Percentiles rank a stretch among this genome's conserved stretches.
These are phyloP conservation scores for Drosophila greeni DNA, from an alignment of 2,888 invertebrate genomes.

Conservation along the genomic window DNA sequence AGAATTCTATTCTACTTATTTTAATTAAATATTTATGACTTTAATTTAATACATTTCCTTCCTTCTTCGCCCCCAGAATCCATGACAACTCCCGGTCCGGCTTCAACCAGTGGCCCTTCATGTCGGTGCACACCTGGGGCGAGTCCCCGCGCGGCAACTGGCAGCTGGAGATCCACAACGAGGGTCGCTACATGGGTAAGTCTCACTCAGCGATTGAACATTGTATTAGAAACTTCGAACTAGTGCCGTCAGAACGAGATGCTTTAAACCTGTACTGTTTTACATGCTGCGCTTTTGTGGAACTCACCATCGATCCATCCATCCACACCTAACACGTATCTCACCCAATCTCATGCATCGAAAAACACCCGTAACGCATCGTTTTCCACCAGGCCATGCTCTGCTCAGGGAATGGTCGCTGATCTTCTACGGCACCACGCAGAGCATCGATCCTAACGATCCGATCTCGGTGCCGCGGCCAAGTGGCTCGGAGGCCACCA, in stretches of 20 bases:
- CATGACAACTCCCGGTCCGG: constrained; percentile 95
- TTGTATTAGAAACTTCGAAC: not conserved
- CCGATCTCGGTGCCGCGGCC: constrained; percentile 80
- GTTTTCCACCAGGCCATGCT: constrained; percentile 84
- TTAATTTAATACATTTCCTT: not conserved
- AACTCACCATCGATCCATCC: constrained; percentile 23
- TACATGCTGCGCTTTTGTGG: constrained; percentile 72
- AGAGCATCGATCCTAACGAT: constrained; percentile 83
- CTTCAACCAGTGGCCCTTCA: constrained; percentile 99
- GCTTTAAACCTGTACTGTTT: constrained; percentile 47
- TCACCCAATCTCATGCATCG: constrained; percentile 17
- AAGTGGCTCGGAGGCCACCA: constrained; percentile 72
- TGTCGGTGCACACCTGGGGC: constrained; percentile 99
- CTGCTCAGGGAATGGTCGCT: constrained; percentile 95
- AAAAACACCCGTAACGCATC: not conserved
- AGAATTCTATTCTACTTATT: too few species aligned
- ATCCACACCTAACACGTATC: constrained; percentile 17
- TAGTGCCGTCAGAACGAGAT: constrained; percentile 21
- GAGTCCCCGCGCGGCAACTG: constrained; percentile 96
- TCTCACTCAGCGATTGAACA: constrained; percentile 10
- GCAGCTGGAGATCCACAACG: constrained; percentile 97
- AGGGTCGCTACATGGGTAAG: constrained; percentile 91
- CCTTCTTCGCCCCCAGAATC: constrained; percentile 48
- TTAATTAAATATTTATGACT: not conserved
- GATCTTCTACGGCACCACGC: constrained; percentile 92